Base-by-base conservation (phyloP, 2,888 invertebrate genomes). In the Cetonia aurata region DNA sequence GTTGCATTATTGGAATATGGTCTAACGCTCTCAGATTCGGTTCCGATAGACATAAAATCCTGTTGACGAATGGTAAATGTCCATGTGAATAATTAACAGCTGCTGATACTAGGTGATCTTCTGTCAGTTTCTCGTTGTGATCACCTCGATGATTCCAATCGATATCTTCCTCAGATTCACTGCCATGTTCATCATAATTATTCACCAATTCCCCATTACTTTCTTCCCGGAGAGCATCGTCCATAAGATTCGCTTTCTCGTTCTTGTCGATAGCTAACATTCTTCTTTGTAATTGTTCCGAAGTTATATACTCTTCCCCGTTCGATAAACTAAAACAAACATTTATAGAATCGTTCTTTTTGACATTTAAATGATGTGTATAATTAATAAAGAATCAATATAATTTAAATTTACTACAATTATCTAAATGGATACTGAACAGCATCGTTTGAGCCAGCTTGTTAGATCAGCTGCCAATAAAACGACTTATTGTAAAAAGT, bases 271-370 rank as follows among this genome's bases (percentile, higher is more conserved):
- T 89, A 77, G 91, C 89, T 8, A 92, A 86, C 85, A 94, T 93
- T 74, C 91, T 90, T 62, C 89, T 88, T 83, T 92, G 93, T 12
- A 96, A 83, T 79, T 95, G 95, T 13, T 92, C 91, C 12, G 93
- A 93, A 37, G 95, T 95, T 72, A 96, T 95, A 78, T 92, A 95
- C 78, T 95, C 94, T 79, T 94, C 93, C 31, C 93, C 94, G 84
- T 95, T 94, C 1, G 94, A 93, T 56, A 96, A 84, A 80, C 95
- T 94, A 75, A 74, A 76, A 71, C 31, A 33, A 33, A 41, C 31
- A 25, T 19, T 10, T 33, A 6, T 44, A n/a, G 6, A 13, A 44
- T 44, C 44, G 6, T 44, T 25, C 25, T 25, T 1, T 25, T 25
- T 25, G 25, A 25, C 25, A 25, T 25, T 25, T n/a, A n/a, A n/a